These are phyloP conservation scores for Apteryx owenii DNA, from an alignment of 2,113 vertebrate species.

Conservation along the genomic window DNA sequence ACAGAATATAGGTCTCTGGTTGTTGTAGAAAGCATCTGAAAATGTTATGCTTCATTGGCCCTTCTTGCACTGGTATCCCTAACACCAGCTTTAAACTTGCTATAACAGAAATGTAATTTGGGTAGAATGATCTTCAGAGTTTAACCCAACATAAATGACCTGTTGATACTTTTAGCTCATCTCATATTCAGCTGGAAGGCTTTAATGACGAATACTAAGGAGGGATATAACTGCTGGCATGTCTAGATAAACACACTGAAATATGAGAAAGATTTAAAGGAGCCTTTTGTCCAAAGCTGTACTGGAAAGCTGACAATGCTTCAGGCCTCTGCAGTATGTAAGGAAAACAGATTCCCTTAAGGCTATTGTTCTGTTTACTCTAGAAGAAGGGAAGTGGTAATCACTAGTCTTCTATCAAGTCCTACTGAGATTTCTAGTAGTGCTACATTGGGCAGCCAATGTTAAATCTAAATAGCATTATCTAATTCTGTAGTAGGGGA, in stretches of 20 bases:
- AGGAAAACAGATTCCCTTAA: neutral
- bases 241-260: neutral
- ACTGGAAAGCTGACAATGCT: neutral
- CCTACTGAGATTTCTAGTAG: neutral
- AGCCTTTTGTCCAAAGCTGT: neutral
- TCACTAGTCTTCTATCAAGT: neutral
- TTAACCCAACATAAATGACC: neutral
- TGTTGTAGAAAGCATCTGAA: neutral
- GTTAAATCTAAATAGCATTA: neutral
- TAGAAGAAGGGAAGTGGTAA: neutral
- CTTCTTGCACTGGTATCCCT: neutral
- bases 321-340: neutral
- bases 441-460: neutral
- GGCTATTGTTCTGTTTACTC: neutral
- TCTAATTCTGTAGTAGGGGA: neutral
- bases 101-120: neutral
- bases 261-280: neutral
- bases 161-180: neutral
- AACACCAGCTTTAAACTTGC: neutral
- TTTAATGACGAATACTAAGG: neutral
- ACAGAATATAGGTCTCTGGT: neutral
- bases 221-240: neutral
- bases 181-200: neutral
- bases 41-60: neutral
- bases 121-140: neutral